phyloP scores from a whole-genome alignment of 2,888 invertebrate species.

The Macaria liturata region DNA sequence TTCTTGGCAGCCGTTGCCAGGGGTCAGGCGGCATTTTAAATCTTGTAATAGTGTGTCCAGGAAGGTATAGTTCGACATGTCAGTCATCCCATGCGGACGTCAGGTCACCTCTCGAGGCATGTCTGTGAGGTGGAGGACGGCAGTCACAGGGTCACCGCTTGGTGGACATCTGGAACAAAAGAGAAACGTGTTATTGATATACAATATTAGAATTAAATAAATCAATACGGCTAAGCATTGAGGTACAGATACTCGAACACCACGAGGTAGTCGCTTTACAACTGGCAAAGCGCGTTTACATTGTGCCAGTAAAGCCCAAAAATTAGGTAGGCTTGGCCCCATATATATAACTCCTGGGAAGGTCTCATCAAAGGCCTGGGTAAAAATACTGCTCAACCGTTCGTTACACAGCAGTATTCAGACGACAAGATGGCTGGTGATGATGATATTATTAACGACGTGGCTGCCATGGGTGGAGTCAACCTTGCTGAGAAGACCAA shows the following conservation, averaged over 20 bases:
- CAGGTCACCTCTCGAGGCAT: conserved; percentile 60
- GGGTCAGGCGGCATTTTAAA: conserved; percentile 59
- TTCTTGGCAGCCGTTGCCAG: conserved; percentile 55
- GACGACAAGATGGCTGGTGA: conserved; percentile 88
- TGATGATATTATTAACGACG: conserved; percentile 99
- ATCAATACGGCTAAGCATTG: too few relatives aligned
- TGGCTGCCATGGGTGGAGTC: conserved; percentile 99
- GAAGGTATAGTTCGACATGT: conserved; percentile 66
- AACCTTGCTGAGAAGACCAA: conserved; percentile 98
- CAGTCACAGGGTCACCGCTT: conserved; percentile 26
- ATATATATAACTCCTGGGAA: too few relatives aligned
- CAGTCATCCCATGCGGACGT: conserved; percentile 51
- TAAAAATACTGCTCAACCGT: conserved; percentile 41
- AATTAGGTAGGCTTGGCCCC: too few relatives aligned
- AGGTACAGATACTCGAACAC: too few relatives aligned
- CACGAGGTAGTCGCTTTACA: too few relatives aligned
- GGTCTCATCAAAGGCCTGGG: too few relatives aligned
- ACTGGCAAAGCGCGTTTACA: too few relatives aligned
- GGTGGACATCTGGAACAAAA: conserved; percentile 32
- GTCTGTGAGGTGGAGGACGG: conserved; percentile 19
- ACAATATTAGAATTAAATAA: too few relatives aligned
- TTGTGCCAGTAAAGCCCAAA: too few relatives aligned
- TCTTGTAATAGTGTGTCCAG: conserved; percentile 60
- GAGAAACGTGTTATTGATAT: conserved; percentile 31
- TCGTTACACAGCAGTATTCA: conserved; percentile 57